Evolutionary conservation across 2,797 vertebrate species (phyloP).

Genomic region (Notolepis coatsorum): DNA sequence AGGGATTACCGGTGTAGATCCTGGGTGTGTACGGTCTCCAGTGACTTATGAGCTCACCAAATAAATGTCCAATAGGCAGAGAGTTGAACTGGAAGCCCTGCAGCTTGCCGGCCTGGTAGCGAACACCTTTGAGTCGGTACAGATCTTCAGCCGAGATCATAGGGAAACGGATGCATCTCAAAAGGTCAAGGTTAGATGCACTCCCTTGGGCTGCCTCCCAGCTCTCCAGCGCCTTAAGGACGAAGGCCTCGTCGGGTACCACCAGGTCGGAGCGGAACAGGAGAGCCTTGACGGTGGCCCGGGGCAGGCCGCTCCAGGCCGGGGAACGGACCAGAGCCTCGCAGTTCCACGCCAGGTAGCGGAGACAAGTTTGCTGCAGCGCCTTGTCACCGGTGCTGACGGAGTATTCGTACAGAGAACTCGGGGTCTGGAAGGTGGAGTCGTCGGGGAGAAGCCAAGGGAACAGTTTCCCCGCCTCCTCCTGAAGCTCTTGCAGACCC

Average conservation of each 20-base stretch:
- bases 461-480: slow-evolving; percentile 51
- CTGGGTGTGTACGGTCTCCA: slow-evolving; percentile 33
- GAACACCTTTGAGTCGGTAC: slow-evolving; percentile 43
- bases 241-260: slow-evolving; percentile 52
- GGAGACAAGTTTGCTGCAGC: slow-evolving; percentile 59
- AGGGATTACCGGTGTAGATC: slow-evolving; percentile 57
- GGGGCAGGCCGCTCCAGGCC: slow-evolving; percentile 51
- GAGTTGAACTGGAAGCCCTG: slow-evolving; percentile 72
- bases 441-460: slow-evolving; percentile 63
- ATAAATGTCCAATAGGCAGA: slow-evolving; percentile 40
- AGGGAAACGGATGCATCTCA: slow-evolving; percentile 67
- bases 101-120: slow-evolving; percentile 39
- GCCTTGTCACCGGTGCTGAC: slow-evolving; percentile 22
- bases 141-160: slow-evolving; percentile 67
- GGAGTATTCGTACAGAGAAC: slow-evolving; percentile 59
- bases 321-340: slow-evolving; percentile 46
- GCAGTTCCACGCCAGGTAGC: slow-evolving; percentile 76
- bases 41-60: slow-evolving; percentile 25
- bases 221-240: slow-evolving; percentile 62
- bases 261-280: slow-evolving; percentile 66
- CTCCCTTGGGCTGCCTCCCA: slow-evolving; percentile 50
- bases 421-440: slow-evolving; percentile 44
- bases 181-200: slow-evolving; percentile 17
- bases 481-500: slow-evolving; percentile 49
- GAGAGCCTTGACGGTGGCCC: slow-evolving; percentile 41